Percentiles rank a stretch among this genome's conserved stretches.
phyloP scores from a whole-genome alignment of 2,888 invertebrate genomes.

The Eudemis profundana region DNA sequence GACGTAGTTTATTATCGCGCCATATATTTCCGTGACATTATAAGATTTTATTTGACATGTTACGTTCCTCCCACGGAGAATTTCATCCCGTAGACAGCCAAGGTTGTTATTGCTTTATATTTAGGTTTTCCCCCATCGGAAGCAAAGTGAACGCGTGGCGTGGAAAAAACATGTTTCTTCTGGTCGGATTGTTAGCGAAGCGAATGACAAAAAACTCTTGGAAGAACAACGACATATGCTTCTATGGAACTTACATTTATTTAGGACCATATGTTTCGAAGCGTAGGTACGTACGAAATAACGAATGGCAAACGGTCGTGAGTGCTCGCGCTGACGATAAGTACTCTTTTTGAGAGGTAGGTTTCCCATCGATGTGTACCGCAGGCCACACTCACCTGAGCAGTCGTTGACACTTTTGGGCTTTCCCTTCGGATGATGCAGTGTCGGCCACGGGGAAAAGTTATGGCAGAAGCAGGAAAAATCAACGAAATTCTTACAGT shows the following conservation, averaged over 20 bases:
- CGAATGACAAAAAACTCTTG: constrained; percentile 7
- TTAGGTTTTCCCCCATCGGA: constrained; percentile 24
- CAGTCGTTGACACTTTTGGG: constrained; percentile 17
- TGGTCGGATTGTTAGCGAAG: constrained; percentile 21
- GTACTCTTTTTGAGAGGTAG: constrained; percentile 27
- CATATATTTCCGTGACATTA: constrained; percentile 21
- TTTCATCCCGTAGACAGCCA: constrained; percentile 19
- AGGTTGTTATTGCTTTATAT: constrained; percentile 32
- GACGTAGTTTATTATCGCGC: background rate
- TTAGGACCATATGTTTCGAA: background rate
- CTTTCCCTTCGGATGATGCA: background rate
- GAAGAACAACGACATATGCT: background rate
- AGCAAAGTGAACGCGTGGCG: constrained; percentile 29
- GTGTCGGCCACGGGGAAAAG: background rate
- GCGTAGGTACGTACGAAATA: constrained; percentile 10
- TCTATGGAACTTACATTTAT: background rate
- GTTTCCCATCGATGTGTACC: constrained; percentile 18
- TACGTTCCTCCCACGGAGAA: constrained; percentile 9
- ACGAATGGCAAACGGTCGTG: constrained; percentile 11
- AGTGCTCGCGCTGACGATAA: constrained; percentile 25
- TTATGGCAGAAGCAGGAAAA: background rate
- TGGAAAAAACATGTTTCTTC: constrained; percentile 26
- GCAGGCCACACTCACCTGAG: constrained; percentile 12
- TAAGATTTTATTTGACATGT: constrained; percentile 30
- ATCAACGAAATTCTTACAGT: background rate